phyloP scores from a whole-genome alignment of 1,140 invertebrate genomes.

The Drosophila novamexicana region DNA sequence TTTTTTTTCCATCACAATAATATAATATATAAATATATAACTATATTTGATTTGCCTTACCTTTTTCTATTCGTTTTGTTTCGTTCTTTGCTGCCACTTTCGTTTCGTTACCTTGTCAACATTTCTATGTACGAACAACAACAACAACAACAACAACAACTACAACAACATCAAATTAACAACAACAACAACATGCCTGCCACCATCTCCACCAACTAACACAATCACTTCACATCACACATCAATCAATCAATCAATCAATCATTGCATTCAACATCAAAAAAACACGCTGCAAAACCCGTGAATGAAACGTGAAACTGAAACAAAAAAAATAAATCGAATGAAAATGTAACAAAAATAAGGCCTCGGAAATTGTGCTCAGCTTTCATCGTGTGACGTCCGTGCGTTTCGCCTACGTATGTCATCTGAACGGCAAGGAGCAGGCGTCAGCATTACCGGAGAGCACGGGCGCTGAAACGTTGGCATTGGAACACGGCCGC shows the following conservation, averaged over 20 bases:
- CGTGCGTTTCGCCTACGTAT: conserved; percentile 83
- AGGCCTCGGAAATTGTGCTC: conserved; percentile 84
- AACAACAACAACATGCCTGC: conserved; percentile 49
- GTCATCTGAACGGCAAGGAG: conserved; percentile 57
- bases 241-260: conserved; percentile 26
- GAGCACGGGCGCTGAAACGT: conserved; percentile 36
- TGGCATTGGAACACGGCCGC: neutral
- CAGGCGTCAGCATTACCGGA: conserved; percentile 21
- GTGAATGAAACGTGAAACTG: conserved; percentile 38
- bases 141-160: conserved; percentile 48
- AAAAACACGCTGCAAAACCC: conserved; percentile 22
- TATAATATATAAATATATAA: conserved; percentile 32
- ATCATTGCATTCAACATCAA: conserved; percentile 18
- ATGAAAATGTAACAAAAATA: conserved; percentile 10
- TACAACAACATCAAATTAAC: conserved; percentile 26
- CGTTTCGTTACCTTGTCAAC: conserved; percentile 72
- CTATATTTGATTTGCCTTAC: conserved; percentile 60
- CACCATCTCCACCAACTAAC: conserved; percentile 39
- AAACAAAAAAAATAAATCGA: conserved; percentile 34
- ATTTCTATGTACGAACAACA: conserved; percentile 56
- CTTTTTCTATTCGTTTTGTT: conserved; percentile 66
- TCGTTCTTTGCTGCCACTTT: conserved; percentile 61
- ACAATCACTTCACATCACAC: conserved; percentile 18
- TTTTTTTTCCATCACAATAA: neutral
- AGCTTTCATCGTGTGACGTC: conserved; percentile 85